Evolutionary conservation across 2,113 vertebrate genomes (phyloP).

Genomic region (Gobius niger): DNA sequence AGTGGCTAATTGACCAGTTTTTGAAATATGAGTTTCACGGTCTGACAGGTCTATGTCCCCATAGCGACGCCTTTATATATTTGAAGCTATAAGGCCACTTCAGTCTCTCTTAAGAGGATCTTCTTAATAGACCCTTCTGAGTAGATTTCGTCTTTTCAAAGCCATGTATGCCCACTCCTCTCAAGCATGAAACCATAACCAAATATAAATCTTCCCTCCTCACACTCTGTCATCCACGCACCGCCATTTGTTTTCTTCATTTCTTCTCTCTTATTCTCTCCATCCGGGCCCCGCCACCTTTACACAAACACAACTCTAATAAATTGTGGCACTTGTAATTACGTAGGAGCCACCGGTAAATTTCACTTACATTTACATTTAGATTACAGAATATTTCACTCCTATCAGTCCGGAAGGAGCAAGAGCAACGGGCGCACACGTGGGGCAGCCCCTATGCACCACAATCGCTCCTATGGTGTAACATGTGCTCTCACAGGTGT

Average conservation of each 20-base stretch:
- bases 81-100: conserved; percentile 9
- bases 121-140: conserved; percentile 24
- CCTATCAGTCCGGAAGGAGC: conserved; percentile 57
- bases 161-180: conserved; percentile 22
- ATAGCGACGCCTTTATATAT: conserved; percentile 26
- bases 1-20: conserved; percentile 54
- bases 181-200: conserved; percentile 51
- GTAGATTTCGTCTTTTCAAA: conserved; percentile 38
- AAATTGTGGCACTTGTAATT: conserved; percentile 75
- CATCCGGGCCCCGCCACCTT: conserved; percentile 48
- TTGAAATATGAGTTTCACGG: conserved; percentile 42
- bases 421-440: conserved; percentile 34
- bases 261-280: conserved; percentile 38
- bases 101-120: conserved; percentile 24
- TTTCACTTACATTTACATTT: conserved; percentile 79
- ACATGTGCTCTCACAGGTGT: conserved; percentile 35
- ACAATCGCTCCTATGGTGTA: conserved; percentile 48
- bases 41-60: conserved; percentile 26
- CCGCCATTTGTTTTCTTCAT: conserved; percentile 45
- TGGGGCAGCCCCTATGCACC: conserved; percentile 42
- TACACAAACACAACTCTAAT: conserved; percentile 72
- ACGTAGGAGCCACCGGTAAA: conserved; percentile 74
- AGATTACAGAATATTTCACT: conserved; percentile 78
- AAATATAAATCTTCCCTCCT: conserved; percentile 61
- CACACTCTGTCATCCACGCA: conserved; percentile 55